A percentile compares a stretch with the other conserved stretches of the same genome.
phyloP scores from a whole-genome alignment of 2,797 vertebrate species.

The Sebastes reedi region DNA sequence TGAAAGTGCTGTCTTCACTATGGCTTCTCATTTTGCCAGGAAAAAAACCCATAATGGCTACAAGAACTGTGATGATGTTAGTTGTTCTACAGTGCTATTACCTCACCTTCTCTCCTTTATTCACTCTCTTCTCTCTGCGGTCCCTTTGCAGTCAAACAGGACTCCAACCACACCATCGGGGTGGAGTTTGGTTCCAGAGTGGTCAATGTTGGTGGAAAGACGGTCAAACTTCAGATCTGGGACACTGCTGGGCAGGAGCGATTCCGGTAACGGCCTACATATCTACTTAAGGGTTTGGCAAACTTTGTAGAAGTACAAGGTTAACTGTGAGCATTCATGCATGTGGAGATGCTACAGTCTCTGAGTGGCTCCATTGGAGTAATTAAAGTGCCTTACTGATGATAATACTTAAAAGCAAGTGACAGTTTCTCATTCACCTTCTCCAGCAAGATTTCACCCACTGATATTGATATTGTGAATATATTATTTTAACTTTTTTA shows the following conservation, averaged over 20 bases:
- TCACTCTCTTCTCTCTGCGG: background rate
- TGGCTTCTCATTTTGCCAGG: background rate
- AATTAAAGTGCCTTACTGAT: background rate
- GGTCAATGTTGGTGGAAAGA: slow-evolving; percentile 92
- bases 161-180: slow-evolving; percentile 95
- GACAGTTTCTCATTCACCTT: background rate
- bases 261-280: slow-evolving; percentile 83
- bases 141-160: slow-evolving; percentile 88
- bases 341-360: background rate
- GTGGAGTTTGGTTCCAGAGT: slow-evolving; percentile 95
- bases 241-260: slow-evolving; percentile 94
- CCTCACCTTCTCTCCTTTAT: background rate
- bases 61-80: background rate
- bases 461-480: background rate
- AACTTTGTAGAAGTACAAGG: background rate
- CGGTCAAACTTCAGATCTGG: slow-evolving; percentile 96
- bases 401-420: background rate
- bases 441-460: background rate
- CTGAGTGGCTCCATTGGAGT: background rate
- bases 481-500: background rate
- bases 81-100: background rate
- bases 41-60: background rate
- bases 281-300: background rate
- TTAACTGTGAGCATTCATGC: background rate
- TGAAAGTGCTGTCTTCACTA: background rate